phyloP scores from a whole-genome alignment of 2,888 invertebrate species.

The Noctua pronuba region DNA sequence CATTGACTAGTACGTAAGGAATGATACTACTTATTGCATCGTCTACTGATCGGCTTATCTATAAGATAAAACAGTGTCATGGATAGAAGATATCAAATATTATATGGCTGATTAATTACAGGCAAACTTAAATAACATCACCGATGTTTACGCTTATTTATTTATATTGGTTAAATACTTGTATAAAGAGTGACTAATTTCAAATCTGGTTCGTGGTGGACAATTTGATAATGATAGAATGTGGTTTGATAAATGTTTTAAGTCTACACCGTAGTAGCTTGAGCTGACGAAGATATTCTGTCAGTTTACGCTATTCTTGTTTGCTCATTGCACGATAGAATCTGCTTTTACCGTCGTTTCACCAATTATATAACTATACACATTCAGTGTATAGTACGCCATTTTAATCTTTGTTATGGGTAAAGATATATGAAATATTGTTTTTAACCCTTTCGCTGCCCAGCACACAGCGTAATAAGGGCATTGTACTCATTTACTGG shows the following conservation, averaged over 20 bases:
- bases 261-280: not conserved
- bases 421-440: not conserved
- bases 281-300: too few relatives aligned
- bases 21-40: not conserved
- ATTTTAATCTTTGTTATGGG: not conserved
- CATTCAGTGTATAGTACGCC: not conserved
- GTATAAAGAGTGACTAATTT: slow-evolving; percentile 1
- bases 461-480: too few relatives aligned
- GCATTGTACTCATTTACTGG: too few relatives aligned
- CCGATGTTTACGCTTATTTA: not conserved
- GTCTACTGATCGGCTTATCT: not conserved
- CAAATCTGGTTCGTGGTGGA: too few relatives aligned
- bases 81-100: slow-evolving; percentile 6
- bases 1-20: not conserved
- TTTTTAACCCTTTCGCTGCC: too few relatives aligned
- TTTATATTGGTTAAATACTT: not conserved
- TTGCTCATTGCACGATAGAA: not conserved
- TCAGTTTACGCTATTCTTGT: not conserved
- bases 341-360: not conserved
- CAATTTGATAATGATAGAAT: not conserved
- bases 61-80: slow-evolving; percentile 1
- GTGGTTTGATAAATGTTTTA: not conserved
- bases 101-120: not conserved
- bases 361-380: too few relatives aligned
- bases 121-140: not conserved